Evolutionary conservation across 2,113 vertebrate genomes (phyloP), one percentile per base, ranked within the genome.

Genomic region (Aegotheles bennettii): DNA sequence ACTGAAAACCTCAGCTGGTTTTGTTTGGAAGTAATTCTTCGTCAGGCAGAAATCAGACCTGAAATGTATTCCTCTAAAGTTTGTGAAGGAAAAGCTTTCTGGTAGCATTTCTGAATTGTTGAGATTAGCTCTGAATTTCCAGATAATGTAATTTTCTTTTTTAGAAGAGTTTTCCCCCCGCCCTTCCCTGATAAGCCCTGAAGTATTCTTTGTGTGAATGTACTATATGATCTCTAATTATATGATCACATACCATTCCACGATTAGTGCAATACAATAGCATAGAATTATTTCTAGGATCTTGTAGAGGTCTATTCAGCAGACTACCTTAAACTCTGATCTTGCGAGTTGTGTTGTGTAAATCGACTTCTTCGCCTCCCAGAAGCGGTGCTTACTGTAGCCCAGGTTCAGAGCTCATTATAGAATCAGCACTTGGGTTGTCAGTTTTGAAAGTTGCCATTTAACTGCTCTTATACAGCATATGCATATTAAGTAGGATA

Each of bases 181-280:
- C 61, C 16, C 28, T 7, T 36, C 64, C 31, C 28, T 0, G 0
- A 57, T 89, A 86, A 93, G 15, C 82, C 84, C 68, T 65, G 7
- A 85, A 93, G 68, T 67, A 75, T 93, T 93, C 93, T 90, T 96
- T 96, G 71, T 96, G 71, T 89, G 88, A 93, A 63, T 53, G 64
- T 94, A 67, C 85, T 94, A n/a, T 94, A 86, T 74, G 90, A 90
- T 96, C 76, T 95, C 79, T 96, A 97, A 95, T 96, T 96, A 95
- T 95, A 96, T 87, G 92, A 96, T 96, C 96, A 57, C 90, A 86
- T 93, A 96, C 73, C 73, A 48, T 80, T 94, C 80, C 45, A 75
- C 85, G 94, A 95, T 93, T 94, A 93, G 87, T 93, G 92, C 73
- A 84, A 82, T 92, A 90, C 93, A 96, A 94, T 97, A 96, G 90